Evolutionary conservation across 2,888 invertebrate species (phyloP), one percentile per base, ranked within the genome.

Genomic region (Tribolium freemani): DNA sequence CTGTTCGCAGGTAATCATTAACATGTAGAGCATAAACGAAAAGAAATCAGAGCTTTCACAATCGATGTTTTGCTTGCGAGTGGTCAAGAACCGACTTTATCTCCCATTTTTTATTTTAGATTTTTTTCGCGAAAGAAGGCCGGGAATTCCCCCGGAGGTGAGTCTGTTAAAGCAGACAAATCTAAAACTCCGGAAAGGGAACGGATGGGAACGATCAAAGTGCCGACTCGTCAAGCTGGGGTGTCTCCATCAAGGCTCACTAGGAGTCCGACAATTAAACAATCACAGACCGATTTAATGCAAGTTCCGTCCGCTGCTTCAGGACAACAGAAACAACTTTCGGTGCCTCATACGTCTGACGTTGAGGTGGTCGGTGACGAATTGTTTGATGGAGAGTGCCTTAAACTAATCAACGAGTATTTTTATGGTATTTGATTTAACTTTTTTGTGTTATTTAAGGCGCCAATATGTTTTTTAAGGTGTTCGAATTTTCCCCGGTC

Each of bases 351-450:
- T 0, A 92, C 93, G 5, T 92, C 91, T 0, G 90, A 92, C 0
- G 91, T 95, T 0, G 95, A 95, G 83, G 90, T 94, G 0, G 92
- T 95, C 2, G 95, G 95, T 74, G 93, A 95, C 80, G 96, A 96
- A 86, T 93, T 96, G 77, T 96, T 93, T 80, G 96, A 97, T 83
- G 89, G 91, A 0, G 96, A 96, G 75, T 96, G 96, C 79, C 87
- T 97, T 74, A 95, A 94, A 80, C 88, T 96, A 50, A 97, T 99
- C 84, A 98, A 99, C 84, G 99, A 99, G 86, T 99, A 98, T 87
- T 99, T 98, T 87, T 99, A 97, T 83, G 94, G 94, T 74, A 79
- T 5, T 16, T 16, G 16, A 16, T 16, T 16, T 16, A 16, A 16
- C 4, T 26, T 26, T 5, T 26, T 26, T 26, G 26, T 26, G 16